Percentiles rank a stretch among this genome's conserved stretches.
Evolutionary conservation across 2,797 vertebrate species (phyloP).

Genomic region (Poeciliopsis infans): DNA sequence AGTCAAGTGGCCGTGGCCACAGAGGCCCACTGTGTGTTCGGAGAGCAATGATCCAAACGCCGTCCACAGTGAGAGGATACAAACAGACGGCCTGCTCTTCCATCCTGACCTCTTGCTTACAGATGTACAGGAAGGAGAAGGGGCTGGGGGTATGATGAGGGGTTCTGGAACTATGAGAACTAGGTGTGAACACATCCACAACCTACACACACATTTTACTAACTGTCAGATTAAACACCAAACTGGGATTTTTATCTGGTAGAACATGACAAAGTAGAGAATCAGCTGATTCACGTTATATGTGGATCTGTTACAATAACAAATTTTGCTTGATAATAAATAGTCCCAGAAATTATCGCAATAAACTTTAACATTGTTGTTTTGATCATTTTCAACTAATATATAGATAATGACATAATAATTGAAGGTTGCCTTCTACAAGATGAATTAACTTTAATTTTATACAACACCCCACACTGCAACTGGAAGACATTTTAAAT

Average conservation of each 20-base stretch:
- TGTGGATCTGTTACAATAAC: too few relatives aligned
- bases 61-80: slow-evolving; percentile 55
- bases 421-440: too few relatives aligned
- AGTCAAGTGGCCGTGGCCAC: slow-evolving; percentile 59
- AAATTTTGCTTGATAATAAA: too few relatives aligned
- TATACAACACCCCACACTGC: too few relatives aligned
- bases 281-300: too few relatives aligned
- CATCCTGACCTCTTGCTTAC: slow-evolving; percentile 42
- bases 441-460: too few relatives aligned
- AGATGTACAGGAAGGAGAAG: slow-evolving; percentile 43
- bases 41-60: slow-evolving; percentile 59
- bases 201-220: not conserved
- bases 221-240: not conserved
- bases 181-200: not conserved
- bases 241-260: not conserved
- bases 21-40: slow-evolving; percentile 61
- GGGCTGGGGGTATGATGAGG: not conserved
- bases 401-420: too few relatives aligned
- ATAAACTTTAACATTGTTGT: too few relatives aligned
- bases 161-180: slow-evolving; percentile 49
- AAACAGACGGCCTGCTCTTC: slow-evolving; percentile 61
- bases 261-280: not conserved
- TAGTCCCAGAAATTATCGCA: too few relatives aligned
- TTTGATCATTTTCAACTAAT: too few relatives aligned
- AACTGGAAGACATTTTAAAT: too few relatives aligned